Evolutionary conservation across 2,113 vertebrate species (phyloP), one percentile per base, ranked within the genome.

Genomic region (Leiothrix lutea): DNA sequence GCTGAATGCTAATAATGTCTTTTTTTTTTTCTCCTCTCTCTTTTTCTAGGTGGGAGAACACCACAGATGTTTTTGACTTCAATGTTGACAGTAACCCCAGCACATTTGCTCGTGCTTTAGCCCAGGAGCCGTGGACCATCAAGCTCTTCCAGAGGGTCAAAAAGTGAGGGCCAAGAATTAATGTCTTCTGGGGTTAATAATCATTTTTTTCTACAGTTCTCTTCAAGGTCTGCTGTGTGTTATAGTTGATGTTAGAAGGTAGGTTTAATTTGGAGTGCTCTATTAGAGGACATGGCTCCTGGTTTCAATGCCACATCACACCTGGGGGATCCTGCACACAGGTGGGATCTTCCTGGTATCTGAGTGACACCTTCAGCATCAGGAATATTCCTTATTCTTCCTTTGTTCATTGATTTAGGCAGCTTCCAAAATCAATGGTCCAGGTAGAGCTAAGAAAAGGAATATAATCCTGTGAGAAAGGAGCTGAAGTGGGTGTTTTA

Each of bases 61-160:
- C 85, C 57, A 96, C 95, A 31, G 95, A 96, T 2, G 60, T 92
- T 65, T 97, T 97, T 64, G 80, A 96, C 75, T 97, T 97, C 1
- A 90, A 86, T n/a, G 44, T 25, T 1, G 95, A 97, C 88, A 93
- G 90, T 42, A 94, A 92, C 48, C 90, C 92, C 36, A 20, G 94
- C 51, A 64, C 85, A 3, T 95, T 96, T 84, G 90, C 25, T 31
- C 85, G 2, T 11, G 94, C 96, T 67, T 60, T 96, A 56, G 92
- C 95, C 45, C 80, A 54, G 80, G 95, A 96, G 12, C 90, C 77
- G 0, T 96, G 95, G 96, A 96, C 75, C 40, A 54, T 78, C 0
- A 23, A 94, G 79, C 60, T 96, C 44, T 96, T 97, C 96, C 93
- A 81, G 60, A 95, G 36, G 26, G 12, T 96, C 82, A 95, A 75